phyloP scores from a whole-genome alignment of 1,140 invertebrate species.

The Ceratina calcarata region DNA sequence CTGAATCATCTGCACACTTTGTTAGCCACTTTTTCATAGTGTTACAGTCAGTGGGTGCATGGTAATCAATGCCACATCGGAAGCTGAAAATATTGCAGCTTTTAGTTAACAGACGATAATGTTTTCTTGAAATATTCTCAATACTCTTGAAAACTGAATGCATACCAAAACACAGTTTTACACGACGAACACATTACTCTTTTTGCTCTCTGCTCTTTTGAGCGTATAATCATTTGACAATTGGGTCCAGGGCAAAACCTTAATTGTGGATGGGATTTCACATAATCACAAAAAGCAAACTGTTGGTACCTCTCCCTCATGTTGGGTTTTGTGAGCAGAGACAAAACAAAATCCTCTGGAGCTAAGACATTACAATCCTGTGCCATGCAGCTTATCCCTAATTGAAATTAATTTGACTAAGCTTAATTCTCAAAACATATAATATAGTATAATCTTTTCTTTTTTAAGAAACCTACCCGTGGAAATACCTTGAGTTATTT shows the following conservation, averaged over 20 bases:
- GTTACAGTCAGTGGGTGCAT: constrained; percentile 98
- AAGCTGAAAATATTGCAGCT: constrained; percentile 80
- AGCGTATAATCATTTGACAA: constrained; percentile 92
- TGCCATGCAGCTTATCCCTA: constrained; percentile 97
- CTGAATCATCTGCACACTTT: constrained; percentile 99
- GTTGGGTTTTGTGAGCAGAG: constrained; percentile 88
- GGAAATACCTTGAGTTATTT: constrained; percentile 93
- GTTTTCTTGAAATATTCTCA: not conserved
- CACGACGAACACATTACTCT: constrained; percentile 89
- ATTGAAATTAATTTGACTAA: constrained; percentile 37
- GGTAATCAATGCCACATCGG: constrained; percentile 97
- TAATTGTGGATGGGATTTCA: constrained; percentile 94
- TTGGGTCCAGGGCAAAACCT: constrained; percentile 98
- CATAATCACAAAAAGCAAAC: constrained; percentile 97
- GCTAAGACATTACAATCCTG: constrained; percentile 94
- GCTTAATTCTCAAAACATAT: not conserved
- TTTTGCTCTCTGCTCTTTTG: constrained; percentile 90
- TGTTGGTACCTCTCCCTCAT: constrained; percentile 96
- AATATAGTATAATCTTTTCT: not conserved
- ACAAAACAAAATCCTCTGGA: constrained; percentile 97
- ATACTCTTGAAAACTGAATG: constrained; percentile 63
- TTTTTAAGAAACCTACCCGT: constrained; percentile 80
- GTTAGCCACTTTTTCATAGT: constrained; percentile 98
- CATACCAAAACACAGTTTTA: constrained; percentile 90
- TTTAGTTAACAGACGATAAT: not conserved